Evolutionary conservation across 2,113 vertebrate genomes (phyloP).

Genomic region (Chrysemys picta): DNA sequence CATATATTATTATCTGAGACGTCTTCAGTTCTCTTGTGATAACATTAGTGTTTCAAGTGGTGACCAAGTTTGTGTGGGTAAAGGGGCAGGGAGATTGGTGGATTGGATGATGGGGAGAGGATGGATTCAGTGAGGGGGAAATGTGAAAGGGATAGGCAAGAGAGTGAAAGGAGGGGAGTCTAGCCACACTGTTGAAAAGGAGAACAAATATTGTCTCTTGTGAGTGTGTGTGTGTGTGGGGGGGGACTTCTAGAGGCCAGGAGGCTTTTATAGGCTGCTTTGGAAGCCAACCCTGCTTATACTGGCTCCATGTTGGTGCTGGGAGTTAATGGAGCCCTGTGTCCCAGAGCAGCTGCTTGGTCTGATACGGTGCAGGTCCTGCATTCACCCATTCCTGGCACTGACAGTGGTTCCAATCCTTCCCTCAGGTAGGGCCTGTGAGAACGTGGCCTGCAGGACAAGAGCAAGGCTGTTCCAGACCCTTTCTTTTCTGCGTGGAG

Average conservation of each 20-base stretch:
- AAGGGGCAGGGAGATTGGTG: neutral
- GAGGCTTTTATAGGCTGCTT: neutral
- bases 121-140: rapidly evolving
- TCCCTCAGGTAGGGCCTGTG: neutral
- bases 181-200: neutral
- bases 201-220: neutral
- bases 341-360: neutral
- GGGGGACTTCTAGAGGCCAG: neutral
- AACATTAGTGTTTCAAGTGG: neutral
- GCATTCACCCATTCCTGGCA: neutral
- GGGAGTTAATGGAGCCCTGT: neutral
- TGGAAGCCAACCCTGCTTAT: neutral
- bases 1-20: neutral
- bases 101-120: neutral
- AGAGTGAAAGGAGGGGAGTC: neutral
- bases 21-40: neutral
- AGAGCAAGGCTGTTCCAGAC: neutral
- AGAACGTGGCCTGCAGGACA: neutral
- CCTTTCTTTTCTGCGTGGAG: neutral
- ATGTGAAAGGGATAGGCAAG: neutral
- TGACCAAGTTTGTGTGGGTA: neutral
- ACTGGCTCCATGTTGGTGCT: neutral
- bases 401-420: neutral
- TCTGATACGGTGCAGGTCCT: neutral
- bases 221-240: neutral